phyloP scores from a whole-genome alignment of 1,140 invertebrate genomes.

The Lordiphosa clarofinis region DNA sequence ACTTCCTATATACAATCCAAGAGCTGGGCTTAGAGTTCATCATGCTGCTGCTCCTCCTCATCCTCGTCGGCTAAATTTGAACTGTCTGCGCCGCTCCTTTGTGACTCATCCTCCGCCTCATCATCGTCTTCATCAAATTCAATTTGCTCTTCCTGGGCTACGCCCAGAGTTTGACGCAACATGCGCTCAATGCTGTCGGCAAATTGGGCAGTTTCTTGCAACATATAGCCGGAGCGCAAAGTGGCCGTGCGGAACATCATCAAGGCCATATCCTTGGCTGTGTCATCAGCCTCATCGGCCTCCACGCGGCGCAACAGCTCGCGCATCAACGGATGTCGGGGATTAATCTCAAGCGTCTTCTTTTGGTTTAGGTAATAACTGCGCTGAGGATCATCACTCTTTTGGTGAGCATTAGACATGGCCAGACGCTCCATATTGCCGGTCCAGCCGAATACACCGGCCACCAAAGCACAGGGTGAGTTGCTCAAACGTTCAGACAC shows the following conservation, averaged over 20 bases:
- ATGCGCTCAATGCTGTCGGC: constrained; percentile 93
- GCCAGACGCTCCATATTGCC: constrained; percentile 99
- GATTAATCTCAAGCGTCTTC: constrained; percentile 99
- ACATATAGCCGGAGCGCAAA: constrained; percentile 91
- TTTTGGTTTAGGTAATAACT: constrained; percentile 97
- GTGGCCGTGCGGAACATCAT: constrained; percentile 97
- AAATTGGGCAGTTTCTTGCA: constrained; percentile 92
- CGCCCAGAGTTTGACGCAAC: constrained; percentile 90
- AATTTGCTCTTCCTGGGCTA: constrained; percentile 87
- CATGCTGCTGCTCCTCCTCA: constrained; percentile 68
- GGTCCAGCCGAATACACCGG: constrained; percentile 98
- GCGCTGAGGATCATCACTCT: constrained; percentile 94
- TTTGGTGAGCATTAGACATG: constrained; percentile 97
- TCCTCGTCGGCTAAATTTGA: constrained; percentile 56
- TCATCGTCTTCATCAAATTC: constrained; percentile 82
- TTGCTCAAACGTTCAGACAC: constrained; percentile 94
- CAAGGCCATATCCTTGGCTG: constrained; percentile 91
- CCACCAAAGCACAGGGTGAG: constrained; percentile 98
- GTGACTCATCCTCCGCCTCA: constrained; percentile 43
- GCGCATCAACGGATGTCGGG: constrained; percentile 96
- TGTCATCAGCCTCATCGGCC: constrained; percentile 88
- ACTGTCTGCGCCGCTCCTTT: constrained; percentile 45
- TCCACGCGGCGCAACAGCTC: constrained; percentile 93
- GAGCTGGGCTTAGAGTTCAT: constrained; percentile 60
- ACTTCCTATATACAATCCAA: constrained; percentile 40